Base-by-base conservation (phyloP, 2,888 invertebrate genomes). In the Drosophila anomelani region DNA sequence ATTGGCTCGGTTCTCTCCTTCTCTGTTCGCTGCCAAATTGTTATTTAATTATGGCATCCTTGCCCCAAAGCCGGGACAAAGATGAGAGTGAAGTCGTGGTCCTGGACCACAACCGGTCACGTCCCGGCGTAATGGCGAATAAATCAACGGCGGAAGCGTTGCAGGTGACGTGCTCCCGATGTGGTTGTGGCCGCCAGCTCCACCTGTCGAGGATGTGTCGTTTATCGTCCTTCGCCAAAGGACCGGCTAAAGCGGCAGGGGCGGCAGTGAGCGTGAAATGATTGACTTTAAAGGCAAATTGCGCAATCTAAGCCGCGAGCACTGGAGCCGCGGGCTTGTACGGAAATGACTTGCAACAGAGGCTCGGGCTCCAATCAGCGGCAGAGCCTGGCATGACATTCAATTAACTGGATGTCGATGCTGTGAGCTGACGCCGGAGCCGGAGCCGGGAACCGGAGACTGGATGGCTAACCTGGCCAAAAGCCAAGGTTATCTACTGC, bases 281-380 rank as follows among this genome's bases (percentile, higher is more conserved):
- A 84, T 84, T 80, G 77, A 79, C 80, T 84, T 85, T 84, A 87
- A 85, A 87, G 74, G 78, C 78, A 87, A 69, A 69, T 75, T 79
- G 70, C 68, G 61, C 72, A 79, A 79, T 72, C 79, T 79, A 81
- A 72, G 67, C 53, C 26, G 46, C 41, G 43, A 26, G 34, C 44
- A 7, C 38, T 12, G 36, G 10, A 23, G 7, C 53, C 53, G 15
- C 15, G 44, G 47, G 41, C 43, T 23, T 34, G 29, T 26, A 34
- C 74, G 58, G 74, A 74, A 74, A 75, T 75, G 67, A 60, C 56
- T 59, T 62, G 73, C 53, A 46, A 56, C 49, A 61, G 60, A 17
- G 61, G 32, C 46, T n/a, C 20, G 36, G 55, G n/a, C 47, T 44
- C 56, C 53, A 23, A 57, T 60, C 43, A 56, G 72, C 55, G 54